Evolutionary conservation across 2,797 vertebrate genomes (phyloP), one percentile per base, ranked within the genome.

Genomic region (Serranus cabrilla): DNA sequence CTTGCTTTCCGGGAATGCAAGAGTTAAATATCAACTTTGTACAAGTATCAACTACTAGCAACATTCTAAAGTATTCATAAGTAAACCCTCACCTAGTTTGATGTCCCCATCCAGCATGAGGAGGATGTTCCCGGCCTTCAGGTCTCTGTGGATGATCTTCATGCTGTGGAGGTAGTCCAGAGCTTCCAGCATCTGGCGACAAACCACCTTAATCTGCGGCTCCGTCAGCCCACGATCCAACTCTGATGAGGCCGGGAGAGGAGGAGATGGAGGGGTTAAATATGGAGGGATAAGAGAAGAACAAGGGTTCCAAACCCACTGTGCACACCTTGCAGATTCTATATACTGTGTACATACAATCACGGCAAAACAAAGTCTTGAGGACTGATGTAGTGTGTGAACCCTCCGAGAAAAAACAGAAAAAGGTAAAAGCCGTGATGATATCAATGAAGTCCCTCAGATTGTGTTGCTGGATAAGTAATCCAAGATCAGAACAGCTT

Each of bases 141-240:
- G 94, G 91, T 99, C 98, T 21, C 98, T 94, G 94, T 99, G 98
- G 91, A 99, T 99, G 93, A 99, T 98, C 93, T 95, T 97, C 81
- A 98, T 97, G 87, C 94, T 83, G 72, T 99, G 98, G 54, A 99
- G 96, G 86, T 99, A 99, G 14, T 65, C 67, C 21, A 99, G 94
- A 1, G 95, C 98, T 89, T 99, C 97, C 83, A 99, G 80, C 96
- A 99, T 98, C 94, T 99, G 98, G 23, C 96, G 95, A 78, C 97
- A 98, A 16, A 98, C 93, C 66, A 99, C 97, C 84, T 93, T 95
- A 71, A 99, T 99, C 95, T 99, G 97, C 0, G 96, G 97, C 90
- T 99, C 98, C 0, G 95, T 96, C 88, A 97, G 94, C 27, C 94
- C 97, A 3, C 97, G 93, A 83, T 99, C 98, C 94, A 99, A 89